Percentiles rank a stretch among this genome's conserved stretches.
phyloP scores from a whole-genome alignment of 92 coral and sea anemone species.

The Meandrina meandrites region DNA sequence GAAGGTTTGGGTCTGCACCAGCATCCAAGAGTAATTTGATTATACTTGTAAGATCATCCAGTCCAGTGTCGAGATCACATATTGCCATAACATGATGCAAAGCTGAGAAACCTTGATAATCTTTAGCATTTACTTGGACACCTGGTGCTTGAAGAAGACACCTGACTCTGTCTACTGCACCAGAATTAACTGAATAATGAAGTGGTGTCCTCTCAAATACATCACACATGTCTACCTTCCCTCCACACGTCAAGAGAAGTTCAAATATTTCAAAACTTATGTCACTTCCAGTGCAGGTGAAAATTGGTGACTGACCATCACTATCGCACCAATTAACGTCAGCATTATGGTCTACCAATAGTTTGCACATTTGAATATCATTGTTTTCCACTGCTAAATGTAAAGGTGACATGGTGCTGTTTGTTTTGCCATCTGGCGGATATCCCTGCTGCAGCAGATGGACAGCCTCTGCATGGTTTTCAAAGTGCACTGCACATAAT shows the following conservation, averaged over 20 bases:
- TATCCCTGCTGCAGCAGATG: neutral
- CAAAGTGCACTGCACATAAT: constrained; percentile 19
- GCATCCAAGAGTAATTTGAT: constrained; percentile 6
- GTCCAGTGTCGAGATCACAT: constrained; percentile 6
- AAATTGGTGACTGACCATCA: constrained; percentile 17
- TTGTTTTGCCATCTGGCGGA: constrained; percentile 6
- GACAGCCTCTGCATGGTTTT: constrained; percentile 10
- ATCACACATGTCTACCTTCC: constrained; percentile 2
- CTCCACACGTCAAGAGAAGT: constrained; percentile 8
- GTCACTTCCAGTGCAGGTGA: constrained; percentile 2
- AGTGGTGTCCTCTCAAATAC: constrained; percentile 21
- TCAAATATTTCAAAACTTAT: constrained; percentile 19
- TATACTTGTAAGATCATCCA: constrained; percentile 5
- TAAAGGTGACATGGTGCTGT: constrained; percentile 1
- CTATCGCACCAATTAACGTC: constrained; percentile 17
- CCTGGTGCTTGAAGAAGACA: constrained; percentile 5
- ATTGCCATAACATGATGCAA: neutral
- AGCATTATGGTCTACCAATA: constrained; percentile 14
- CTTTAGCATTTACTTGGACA: constrained; percentile 6
- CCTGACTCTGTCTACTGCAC: neutral
- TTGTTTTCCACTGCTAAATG: constrained; percentile 19
- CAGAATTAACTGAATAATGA: constrained; percentile 10
- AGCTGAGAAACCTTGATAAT: constrained; percentile 19
- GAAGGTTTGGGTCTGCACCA: constrained; percentile 22
- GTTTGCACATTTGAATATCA: constrained; percentile 17